Conservation (phyloP, 2,888 invertebrate species). For the Ecliptopera silaceata region DNA sequence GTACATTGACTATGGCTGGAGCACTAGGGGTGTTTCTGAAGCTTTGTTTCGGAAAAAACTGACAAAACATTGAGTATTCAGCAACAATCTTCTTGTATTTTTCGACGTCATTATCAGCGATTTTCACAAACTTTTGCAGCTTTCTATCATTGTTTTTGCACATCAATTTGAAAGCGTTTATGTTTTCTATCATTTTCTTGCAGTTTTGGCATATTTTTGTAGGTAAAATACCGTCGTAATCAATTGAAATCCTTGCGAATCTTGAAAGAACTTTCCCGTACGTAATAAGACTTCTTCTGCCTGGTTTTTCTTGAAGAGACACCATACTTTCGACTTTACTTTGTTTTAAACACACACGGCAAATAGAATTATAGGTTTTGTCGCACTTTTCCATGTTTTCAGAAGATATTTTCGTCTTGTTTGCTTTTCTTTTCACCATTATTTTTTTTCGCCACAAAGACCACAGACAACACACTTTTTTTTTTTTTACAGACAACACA, state of each 20-base stretch:
- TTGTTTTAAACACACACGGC: slow-evolving; percentile 62
- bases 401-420: background rate
- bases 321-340: slow-evolving; percentile 53
- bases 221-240: slow-evolving; percentile 57
- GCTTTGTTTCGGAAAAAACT: slow-evolving; percentile 42
- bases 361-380: slow-evolving; percentile 57
- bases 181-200: slow-evolving; percentile 56
- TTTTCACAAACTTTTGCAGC: slow-evolving; percentile 41
- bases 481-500: too few relatives aligned
- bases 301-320: slow-evolving; percentile 53
- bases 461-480: too few relatives aligned
- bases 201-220: slow-evolving; percentile 62
- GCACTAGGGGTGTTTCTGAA: background rate
- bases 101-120: slow-evolving; percentile 27
- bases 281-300: slow-evolving; percentile 52
- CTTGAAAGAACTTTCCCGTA: slow-evolving; percentile 58
- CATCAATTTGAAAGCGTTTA: slow-evolving; percentile 62
- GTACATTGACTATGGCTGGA: background rate
- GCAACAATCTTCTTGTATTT: slow-evolving; percentile 44
- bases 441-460: background rate
- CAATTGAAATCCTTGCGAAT: slow-evolving; percentile 55
- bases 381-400: slow-evolving; percentile 50
- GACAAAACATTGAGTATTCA: slow-evolving; percentile 50
- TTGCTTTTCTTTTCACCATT: background rate
- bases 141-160: slow-evolving; percentile 60